Evolutionary conservation across 2,113 vertebrate species (phyloP).

Genomic region (Chaetodon auriga): DNA sequence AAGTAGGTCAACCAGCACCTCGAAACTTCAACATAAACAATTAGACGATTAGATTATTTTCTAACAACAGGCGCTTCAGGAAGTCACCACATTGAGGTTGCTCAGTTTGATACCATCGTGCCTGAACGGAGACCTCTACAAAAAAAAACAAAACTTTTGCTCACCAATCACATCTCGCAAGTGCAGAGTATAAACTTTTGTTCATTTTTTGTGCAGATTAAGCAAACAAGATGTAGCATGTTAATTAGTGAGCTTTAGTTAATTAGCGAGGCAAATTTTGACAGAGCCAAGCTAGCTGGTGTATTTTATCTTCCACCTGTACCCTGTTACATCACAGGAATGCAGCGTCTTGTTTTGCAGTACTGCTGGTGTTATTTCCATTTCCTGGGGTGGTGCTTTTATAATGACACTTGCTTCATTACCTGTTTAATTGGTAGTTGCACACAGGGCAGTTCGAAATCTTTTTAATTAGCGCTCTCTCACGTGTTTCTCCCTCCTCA

Average conservation of each 20-base stretch:
- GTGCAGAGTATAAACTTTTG: no score
- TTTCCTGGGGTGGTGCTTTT: neutral
- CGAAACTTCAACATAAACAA: no score
- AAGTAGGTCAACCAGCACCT: no score
- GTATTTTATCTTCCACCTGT: neutral
- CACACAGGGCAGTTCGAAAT: neutral
- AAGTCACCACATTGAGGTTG: no score
- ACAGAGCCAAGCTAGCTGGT: neutral
- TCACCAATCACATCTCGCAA: no score
- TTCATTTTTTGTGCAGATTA: neutral
- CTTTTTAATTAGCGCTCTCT: slow-evolving; percentile 6
- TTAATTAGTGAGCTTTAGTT: neutral
- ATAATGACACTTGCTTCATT: slow-evolving; percentile 12
- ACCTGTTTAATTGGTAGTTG: slow-evolving; percentile 1
- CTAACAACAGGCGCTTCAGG: no score
- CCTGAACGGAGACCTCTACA: no score
- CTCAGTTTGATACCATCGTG: no score
- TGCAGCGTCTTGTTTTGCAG: neutral
- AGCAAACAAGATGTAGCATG: neutral
- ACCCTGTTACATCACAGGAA: neutral
- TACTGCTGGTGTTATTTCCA: neutral
- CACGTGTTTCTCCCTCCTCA: neutral
- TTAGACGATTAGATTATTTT: no score
- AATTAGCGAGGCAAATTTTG: neutral
- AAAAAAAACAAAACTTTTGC: no score